Evolutionary conservation across 2,113 vertebrate genomes (phyloP).

Genomic region (Prietella phreatophila): DNA sequence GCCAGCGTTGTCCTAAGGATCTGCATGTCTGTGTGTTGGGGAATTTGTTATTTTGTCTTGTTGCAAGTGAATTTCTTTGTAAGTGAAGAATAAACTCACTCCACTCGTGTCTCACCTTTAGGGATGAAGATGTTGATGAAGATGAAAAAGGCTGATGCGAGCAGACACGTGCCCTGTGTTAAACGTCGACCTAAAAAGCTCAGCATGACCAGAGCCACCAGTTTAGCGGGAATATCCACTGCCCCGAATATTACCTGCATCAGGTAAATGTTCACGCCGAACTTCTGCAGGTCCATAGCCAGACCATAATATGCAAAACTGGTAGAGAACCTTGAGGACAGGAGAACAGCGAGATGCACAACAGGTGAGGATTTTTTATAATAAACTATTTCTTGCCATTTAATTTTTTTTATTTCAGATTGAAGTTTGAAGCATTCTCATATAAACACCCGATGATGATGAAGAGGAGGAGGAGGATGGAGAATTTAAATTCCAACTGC

Average conservation of each 20-base stretch:
- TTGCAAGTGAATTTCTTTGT: neutral
- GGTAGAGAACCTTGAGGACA: slow-evolving; percentile 75
- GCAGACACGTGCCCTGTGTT: slow-evolving; percentile 68
- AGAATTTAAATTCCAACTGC: neutral
- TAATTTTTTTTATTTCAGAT: neutral
- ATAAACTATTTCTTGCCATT: neutral
- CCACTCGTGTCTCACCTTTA: slow-evolving; percentile 67
- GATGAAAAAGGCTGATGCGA: slow-evolving; percentile 75
- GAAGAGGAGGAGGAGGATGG: no score
- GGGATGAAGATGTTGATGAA: slow-evolving; percentile 82
- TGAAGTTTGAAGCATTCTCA: neutral
- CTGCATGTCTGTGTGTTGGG: slow-evolving; percentile 70
- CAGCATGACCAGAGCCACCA: slow-evolving; percentile 74
- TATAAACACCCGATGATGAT: neutral
- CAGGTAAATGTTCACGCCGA: slow-evolving; percentile 87
- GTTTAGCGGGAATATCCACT: slow-evolving; percentile 85
- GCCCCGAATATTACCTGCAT: slow-evolving; percentile 88
- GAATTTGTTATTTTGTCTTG: neutral
- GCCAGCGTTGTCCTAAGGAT: slow-evolving; percentile 66
- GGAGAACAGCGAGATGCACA: neutral
- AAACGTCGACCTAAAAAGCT: slow-evolving; percentile 79
- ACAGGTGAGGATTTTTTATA: neutral
- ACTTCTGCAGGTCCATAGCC: slow-evolving; percentile 91
- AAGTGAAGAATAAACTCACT: neutral
- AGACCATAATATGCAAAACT: slow-evolving; percentile 91